phyloP scores from a whole-genome alignment of 2,113 vertebrate genomes.

The Petrocephalus zakoni region DNA sequence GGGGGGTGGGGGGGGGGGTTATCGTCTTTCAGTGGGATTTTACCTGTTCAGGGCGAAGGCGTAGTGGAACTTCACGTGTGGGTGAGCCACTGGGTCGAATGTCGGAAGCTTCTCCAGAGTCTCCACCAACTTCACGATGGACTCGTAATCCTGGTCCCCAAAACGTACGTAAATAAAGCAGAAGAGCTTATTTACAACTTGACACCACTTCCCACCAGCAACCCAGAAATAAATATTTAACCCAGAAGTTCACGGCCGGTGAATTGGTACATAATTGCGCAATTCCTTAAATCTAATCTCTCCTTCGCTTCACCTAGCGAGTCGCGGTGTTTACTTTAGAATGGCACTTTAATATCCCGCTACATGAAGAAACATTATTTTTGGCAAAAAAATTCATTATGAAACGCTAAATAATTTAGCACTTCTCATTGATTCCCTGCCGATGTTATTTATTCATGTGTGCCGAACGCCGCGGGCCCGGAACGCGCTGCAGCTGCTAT shows the following conservation, averaged over 20 bases:
- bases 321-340: background rate
- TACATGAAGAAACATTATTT: background rate
- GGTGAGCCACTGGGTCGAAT: conserved; percentile 86
- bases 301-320: background rate
- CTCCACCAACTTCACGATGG: conserved; percentile 92
- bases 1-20: background rate
- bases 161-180: background rate
- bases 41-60: conserved; percentile 95
- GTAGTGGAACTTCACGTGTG: conserved; percentile 93
- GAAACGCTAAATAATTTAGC: conserved; percentile 54
- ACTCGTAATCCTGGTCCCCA: conserved; percentile 84
- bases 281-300: background rate
- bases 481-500: conserved; percentile 15
- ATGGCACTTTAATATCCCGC: background rate
- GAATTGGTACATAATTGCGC: background rate
- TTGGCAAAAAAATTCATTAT: background rate
- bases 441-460: conserved; percentile 50
- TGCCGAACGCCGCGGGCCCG: conserved; percentile 26
- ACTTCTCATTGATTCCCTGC: conserved; percentile 35
- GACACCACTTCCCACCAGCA: background rate
- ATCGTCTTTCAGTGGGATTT: conserved; percentile 34
- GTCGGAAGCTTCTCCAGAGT: conserved; percentile 92
- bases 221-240: background rate
- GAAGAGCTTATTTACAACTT: background rate
- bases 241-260: background rate